Conservation (phyloP, 2,888 invertebrate genomes). For the Sinotaia quadrata region DNA sequence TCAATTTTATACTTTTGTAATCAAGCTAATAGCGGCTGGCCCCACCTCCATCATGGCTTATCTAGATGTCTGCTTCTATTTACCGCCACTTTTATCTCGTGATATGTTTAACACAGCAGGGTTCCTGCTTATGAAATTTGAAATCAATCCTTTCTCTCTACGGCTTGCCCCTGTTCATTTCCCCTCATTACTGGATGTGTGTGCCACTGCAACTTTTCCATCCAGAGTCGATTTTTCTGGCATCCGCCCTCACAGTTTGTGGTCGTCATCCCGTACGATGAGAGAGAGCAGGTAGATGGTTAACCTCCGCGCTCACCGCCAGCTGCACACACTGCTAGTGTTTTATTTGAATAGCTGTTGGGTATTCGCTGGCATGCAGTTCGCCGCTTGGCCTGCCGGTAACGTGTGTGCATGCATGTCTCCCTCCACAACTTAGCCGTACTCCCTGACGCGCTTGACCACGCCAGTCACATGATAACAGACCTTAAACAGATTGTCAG, state of each 20-base stretch:
- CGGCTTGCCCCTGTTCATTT: background rate
- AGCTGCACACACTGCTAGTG: too few relatives aligned
- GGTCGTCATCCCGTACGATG: background rate
- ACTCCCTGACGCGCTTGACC: too few relatives aligned
- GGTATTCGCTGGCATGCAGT: background rate
- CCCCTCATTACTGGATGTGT: constrained; percentile 6
- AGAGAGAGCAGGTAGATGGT: background rate
- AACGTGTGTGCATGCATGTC: too few relatives aligned
- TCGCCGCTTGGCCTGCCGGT: too few relatives aligned
- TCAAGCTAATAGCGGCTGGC: constrained; percentile 26
- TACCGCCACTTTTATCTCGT: constrained; percentile 25
- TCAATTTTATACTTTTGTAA: constrained; percentile 26
- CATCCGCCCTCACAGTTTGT: background rate
- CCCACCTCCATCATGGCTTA: constrained; percentile 8
- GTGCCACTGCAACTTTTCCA: background rate
- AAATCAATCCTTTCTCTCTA: constrained; percentile 18
- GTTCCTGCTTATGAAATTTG: constrained; percentile 30
- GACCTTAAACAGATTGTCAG: too few relatives aligned
- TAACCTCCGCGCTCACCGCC: too few relatives aligned
- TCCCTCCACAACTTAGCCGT: too few relatives aligned
- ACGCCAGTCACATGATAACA: too few relatives aligned
- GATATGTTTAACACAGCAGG: constrained; percentile 15
- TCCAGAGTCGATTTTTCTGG: background rate
- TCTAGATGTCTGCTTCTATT: constrained; percentile 25
- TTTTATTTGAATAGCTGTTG: background rate